Base-by-base conservation (phyloP, 2,888 invertebrate species). In the Noctua janthina region DNA sequence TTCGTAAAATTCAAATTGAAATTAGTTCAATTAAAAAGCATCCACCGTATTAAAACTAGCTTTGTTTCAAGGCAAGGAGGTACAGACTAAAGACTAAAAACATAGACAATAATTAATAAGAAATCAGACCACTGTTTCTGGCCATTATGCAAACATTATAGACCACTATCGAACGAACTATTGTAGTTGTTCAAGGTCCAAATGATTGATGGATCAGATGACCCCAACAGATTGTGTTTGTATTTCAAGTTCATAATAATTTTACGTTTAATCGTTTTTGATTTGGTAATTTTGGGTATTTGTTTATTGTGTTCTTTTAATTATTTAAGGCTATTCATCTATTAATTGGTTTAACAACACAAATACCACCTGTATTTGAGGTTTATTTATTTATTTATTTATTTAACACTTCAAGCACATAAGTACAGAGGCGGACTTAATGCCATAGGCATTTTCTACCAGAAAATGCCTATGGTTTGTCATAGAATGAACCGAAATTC, bases 201-300 rank as follows among this genome's bases (percentile, higher is more conserved):
- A 59, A 86, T 95, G 95, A 95, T 95, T 95, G 95, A 95, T 95
- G 87, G 93, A 88, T 87, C 84, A 87, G 92, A 92, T 95, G 95
- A 95, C 95, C 95, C 94, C 90, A 90, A 90, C 91, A 89, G 91
- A 93, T 93, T 95, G 93, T 93, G 93, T 93, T 92, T 92, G 91
- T 89, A 74, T 87, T 93, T 94, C 95, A 94, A 94, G 94, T 94
- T 93, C 93, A 93, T 91, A 93, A 93, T 94, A 93, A 95, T 95
- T 95, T 93, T 89, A 46, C 86, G 90, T 89, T 89, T 90, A 91
- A 90, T 89, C 78, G 87, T 85, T 85, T 66, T 83, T 81, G 74
- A 85, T 88, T 88, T 85, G 10, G 78, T 87, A 78, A 88, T 85
- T 85, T 85, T 66, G 46, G 39, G n/a, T 78, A 79, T 77, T 80